Conservation (phyloP, 2,113 vertebrate species). For the Sinosuthora webbiana region DNA sequence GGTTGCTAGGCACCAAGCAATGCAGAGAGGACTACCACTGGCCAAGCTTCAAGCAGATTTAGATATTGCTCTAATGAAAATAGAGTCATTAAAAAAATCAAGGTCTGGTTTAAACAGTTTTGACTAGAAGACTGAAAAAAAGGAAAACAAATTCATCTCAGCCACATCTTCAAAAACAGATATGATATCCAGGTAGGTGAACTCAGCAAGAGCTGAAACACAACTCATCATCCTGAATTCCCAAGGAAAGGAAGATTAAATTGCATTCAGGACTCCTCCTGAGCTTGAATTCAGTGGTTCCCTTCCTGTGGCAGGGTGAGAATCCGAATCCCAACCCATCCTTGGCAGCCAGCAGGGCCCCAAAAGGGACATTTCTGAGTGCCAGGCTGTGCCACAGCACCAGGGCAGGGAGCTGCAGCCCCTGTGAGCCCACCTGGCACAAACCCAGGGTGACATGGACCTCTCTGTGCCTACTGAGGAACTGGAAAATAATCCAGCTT, state of each 20-base stretch:
- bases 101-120: neutral
- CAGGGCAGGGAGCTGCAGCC: neutral
- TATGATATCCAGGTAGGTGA: neutral
- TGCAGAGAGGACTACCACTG: conserved; percentile 40
- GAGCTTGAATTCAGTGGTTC: neutral
- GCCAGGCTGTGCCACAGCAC: neutral
- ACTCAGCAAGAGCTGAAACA: neutral
- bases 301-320: neutral
- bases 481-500: neutral
- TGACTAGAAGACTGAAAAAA: neutral
- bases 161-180: neutral
- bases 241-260: neutral
- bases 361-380: rapidly evolving
- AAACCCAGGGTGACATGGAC: neutral
- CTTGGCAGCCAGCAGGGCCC: neutral
- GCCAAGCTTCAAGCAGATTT: conserved; percentile 23
- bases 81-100: conserved; percentile 13
- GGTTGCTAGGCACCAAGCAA: conserved; percentile 72
- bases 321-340: neutral
- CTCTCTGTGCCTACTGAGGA: neutral
- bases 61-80: conserved; percentile 48
- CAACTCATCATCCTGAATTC: neutral
- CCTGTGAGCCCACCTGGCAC: neutral
- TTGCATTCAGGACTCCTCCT: neutral
- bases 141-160: neutral